A percentile compares a stretch with the other conserved stretches of the same genome.
Evolutionary conservation across 2,888 invertebrate species (phyloP).

Genomic region (Apotomis betuletana): DNA sequence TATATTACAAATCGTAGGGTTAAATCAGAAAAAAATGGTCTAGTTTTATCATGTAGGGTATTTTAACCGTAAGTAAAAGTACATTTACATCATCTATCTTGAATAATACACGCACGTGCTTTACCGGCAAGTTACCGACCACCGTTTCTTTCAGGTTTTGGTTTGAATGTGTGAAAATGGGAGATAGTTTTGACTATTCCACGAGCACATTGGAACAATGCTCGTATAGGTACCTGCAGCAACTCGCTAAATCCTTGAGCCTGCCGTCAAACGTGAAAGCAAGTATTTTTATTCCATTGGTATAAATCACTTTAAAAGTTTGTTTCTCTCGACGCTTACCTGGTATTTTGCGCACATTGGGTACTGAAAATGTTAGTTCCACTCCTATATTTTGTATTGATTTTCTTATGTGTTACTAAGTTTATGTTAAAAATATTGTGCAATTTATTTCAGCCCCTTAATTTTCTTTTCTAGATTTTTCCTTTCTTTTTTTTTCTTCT

Average conservation of each 20-base stretch:
- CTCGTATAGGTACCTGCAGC: constrained; percentile 67
- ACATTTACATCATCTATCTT: constrained; percentile 13
- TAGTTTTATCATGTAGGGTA: constrained; percentile 35
- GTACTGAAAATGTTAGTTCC: background rate
- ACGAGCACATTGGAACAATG: constrained; percentile 52
- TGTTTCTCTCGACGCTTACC: background rate
- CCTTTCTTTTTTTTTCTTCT: too few relatives aligned
- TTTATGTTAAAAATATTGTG: too few relatives aligned
- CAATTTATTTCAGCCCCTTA: too few relatives aligned
- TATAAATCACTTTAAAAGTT: background rate
- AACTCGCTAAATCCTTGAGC: constrained; percentile 62
- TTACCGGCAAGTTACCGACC: constrained; percentile 11
- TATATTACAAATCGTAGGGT: constrained; percentile 26
- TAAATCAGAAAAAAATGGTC: constrained; percentile 12
- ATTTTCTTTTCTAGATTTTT: too few relatives aligned
- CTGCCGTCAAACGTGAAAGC: constrained; percentile 75
- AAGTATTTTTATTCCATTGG: constrained; percentile 41
- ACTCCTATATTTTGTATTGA: too few relatives aligned
- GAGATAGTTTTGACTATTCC: constrained; percentile 48
- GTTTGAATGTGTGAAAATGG: constrained; percentile 42
- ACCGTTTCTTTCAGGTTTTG: constrained; percentile 8
- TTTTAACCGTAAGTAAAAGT: constrained; percentile 8
- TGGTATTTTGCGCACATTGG: background rate
- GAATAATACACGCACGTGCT: constrained; percentile 46
- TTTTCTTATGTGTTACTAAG: too few relatives aligned